Conservation (phyloP, 2,797 vertebrate species). For the Prionace glauca region DNA sequence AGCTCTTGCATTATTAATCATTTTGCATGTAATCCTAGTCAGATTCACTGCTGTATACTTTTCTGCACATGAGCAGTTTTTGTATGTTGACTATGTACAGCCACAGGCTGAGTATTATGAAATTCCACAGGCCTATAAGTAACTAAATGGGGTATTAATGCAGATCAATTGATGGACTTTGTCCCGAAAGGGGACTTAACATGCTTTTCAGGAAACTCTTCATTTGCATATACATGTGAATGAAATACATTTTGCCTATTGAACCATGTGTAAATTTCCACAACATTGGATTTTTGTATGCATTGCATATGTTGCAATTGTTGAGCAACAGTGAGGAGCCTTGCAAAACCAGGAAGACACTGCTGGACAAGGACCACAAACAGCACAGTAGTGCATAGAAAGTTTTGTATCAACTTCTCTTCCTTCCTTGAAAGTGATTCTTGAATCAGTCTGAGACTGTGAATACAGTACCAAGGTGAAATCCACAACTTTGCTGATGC, state of each 20-base stretch:
- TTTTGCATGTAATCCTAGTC: neutral
- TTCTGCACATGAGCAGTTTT: neutral
- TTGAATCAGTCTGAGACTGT: neutral
- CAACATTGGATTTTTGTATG: no score
- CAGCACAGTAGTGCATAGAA: neutral
- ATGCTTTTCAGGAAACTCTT: neutral
- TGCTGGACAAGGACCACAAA: neutral
- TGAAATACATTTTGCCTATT: no score
- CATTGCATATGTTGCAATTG: neutral
- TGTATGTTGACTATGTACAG: neutral
- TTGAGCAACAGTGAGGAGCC: neutral
- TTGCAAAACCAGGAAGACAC: neutral
- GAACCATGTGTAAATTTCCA: no score
- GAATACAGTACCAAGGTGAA: neutral
- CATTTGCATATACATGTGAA: neutral
- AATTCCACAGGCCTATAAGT: neutral
- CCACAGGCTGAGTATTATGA: neutral
- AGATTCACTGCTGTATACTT: neutral
- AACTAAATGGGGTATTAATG: neutral
- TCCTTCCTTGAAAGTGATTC: neutral
- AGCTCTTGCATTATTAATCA: neutral
- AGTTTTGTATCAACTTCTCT: neutral
- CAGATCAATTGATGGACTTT: neutral
- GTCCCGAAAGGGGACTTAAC: no score
- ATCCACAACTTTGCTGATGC: neutral